Evolutionary conservation across 64 coral and sea anemone species (phyloP).

Genomic region (Dendronephthya gigantea): DNA sequence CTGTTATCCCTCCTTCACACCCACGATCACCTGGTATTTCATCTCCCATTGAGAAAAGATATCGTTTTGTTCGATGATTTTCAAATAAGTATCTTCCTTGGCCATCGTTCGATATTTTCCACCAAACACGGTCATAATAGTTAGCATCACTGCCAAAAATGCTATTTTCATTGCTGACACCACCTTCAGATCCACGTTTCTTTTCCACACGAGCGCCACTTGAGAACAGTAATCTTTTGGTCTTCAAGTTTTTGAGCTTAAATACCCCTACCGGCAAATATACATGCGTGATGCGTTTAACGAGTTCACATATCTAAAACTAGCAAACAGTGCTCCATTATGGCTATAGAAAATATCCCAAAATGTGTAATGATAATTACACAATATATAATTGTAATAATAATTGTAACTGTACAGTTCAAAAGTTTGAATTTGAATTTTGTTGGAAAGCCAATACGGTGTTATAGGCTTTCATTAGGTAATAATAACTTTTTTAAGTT

Average conservation of each 20-base stretch:
- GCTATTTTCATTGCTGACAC: not conserved
- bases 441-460: too few relatives aligned
- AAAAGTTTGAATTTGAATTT: too few relatives aligned
- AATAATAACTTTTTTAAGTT: too few relatives aligned
- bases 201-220: not conserved
- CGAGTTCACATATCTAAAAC: too few relatives aligned
- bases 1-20: not conserved
- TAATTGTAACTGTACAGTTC: too few relatives aligned
- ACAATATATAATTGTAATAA: too few relatives aligned
- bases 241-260: slow-evolving; percentile 7
- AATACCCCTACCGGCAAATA: not conserved
- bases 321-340: too few relatives aligned
- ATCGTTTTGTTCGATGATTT: slow-evolving; percentile 3
- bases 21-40: not conserved
- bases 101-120: not conserved
- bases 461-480: too few relatives aligned
- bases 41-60: not conserved
- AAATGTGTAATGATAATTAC: too few relatives aligned
- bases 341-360: too few relatives aligned
- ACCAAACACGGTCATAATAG: not conserved
- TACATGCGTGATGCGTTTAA: too few relatives aligned
- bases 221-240: not conserved
- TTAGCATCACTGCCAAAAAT: not conserved
- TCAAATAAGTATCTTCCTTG: slow-evolving; percentile 23
- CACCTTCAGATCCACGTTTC: not conserved